A percentile compares a stretch with the other conserved stretches of the same genome.
Evolutionary conservation across 2,797 vertebrate genomes (phyloP).

Genomic region (Jordanella pulchra): DNA sequence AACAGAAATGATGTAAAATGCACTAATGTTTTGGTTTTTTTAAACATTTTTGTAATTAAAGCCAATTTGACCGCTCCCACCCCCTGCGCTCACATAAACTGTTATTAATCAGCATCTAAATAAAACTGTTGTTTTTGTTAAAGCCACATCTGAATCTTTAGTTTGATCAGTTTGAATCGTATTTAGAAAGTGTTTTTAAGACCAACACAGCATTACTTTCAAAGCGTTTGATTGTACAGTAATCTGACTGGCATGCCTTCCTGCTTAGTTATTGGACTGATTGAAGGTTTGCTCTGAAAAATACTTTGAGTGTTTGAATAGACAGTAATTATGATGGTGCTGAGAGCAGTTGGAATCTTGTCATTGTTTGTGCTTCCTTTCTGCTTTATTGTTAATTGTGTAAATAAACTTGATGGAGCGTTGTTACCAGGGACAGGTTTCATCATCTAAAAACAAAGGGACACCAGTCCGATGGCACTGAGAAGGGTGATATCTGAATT

Average conservation of each 20-base stretch:
- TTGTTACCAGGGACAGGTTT: not conserved
- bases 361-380: not conserved
- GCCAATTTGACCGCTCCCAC: no score
- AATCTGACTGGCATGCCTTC: not conserved
- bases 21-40: no score
- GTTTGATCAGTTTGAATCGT: no score
- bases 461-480: no score
- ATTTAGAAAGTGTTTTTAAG: no score
- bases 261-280: not conserved
- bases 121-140: not conserved
- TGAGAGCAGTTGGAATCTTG: not conserved
- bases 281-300: not conserved
- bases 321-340: not conserved
- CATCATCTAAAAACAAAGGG: not conserved
- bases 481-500: no score
- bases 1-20: no score
- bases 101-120: not conserved
- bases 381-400: not conserved
- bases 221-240: not conserved
- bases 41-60: no score
- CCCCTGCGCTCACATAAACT: not conserved
- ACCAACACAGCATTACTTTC: not conserved
- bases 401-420: not conserved
- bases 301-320: not conserved
- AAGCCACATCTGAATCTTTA: no score